Percentiles rank a stretch among this genome's conserved stretches.
These are phyloP conservation scores for Stratiomys singularior DNA, from an alignment of 2,888 invertebrate species.

Conservation along the genomic window DNA sequence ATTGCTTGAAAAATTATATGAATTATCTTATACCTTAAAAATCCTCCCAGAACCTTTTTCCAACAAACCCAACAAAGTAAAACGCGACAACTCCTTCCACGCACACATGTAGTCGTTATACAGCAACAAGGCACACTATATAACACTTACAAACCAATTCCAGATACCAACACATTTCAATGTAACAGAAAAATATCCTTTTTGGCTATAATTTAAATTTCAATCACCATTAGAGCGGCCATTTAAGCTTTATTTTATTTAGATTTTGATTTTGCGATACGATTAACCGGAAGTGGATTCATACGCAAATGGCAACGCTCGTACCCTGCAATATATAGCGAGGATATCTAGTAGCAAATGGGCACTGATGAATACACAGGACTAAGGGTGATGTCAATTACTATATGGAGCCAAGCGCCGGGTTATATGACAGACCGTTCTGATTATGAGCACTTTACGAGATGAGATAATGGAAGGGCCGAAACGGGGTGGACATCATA, in stretches of 20 bases:
- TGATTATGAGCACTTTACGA: conserved; percentile 13
- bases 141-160: no score
- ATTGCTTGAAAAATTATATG: no score
- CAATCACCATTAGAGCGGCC: conserved; percentile 42
- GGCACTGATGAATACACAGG: neutral
- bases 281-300: conserved; percentile 4
- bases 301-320: neutral
- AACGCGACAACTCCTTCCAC: no score
- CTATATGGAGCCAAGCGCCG: neutral
- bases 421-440: conserved; percentile 5
- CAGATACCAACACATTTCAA: neutral
- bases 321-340: neutral
- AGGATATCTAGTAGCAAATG: neutral
- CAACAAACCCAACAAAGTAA: no score
- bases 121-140: no score
- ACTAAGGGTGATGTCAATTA: neutral
- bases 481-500: neutral
- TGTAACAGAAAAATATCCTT: conserved; percentile 21
- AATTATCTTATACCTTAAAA: no score
- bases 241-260: conserved; percentile 23
- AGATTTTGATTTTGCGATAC: conserved; percentile 4
- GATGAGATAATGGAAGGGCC: conserved; percentile 31
- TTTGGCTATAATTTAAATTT: conserved; percentile 43
- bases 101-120: no score
- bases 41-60: no score